Evolutionary conservation across 2,888 invertebrate genomes (phyloP).

Genomic region (Xestobium rufovillosum): DNA sequence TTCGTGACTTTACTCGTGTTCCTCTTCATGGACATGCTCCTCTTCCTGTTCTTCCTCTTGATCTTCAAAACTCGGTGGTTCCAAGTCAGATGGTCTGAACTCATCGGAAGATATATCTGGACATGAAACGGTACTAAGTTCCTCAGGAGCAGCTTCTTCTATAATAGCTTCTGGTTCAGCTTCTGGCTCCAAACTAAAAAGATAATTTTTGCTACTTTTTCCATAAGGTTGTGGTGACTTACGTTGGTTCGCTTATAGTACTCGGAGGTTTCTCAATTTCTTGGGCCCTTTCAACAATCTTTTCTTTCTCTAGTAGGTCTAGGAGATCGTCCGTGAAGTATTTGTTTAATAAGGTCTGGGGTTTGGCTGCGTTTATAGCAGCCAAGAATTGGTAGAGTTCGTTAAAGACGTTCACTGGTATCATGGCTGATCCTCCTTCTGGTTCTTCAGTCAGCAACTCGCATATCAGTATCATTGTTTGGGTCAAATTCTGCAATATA

Average conservation of each 20-base stretch:
- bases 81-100: neutral
- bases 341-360: constrained; percentile 33
- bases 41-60: neutral
- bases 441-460: constrained; percentile 76
- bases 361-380: constrained; percentile 48
- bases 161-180: constrained; percentile 1
- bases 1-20: no score
- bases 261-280: constrained; percentile 6
- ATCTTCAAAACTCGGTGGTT: neutral
- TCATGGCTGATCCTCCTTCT: constrained; percentile 72
- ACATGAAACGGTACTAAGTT: neutral
- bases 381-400: constrained; percentile 54
- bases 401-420: constrained; percentile 55
- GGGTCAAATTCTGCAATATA: constrained; percentile 55
- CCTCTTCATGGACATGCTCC: neutral
- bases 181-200: no score
- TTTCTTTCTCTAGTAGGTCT: constrained; percentile 25
- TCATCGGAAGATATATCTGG: neutral
- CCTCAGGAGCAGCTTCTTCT: neutral
- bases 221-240: no score
- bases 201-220: no score
- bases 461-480: constrained; percentile 74
- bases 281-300: constrained; percentile 4
- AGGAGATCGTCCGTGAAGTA: constrained; percentile 37
- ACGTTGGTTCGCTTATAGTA: no score